Conservation (phyloP, 2,888 invertebrate genomes). For the Scaptomyza caliginosa region DNA sequence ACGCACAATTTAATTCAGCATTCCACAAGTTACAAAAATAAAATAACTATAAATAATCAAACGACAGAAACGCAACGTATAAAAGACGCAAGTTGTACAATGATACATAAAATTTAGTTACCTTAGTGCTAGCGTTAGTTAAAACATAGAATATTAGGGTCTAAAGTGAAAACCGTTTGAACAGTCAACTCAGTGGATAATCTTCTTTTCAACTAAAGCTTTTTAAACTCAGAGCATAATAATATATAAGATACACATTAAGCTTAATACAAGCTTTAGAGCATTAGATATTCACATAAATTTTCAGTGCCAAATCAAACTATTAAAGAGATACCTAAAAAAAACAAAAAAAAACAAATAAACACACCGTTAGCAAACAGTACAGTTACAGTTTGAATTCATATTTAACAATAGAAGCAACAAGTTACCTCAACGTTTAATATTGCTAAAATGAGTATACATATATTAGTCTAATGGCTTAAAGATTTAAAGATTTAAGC, state of each 20-base stretch:
- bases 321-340: constrained; percentile 30
- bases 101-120: constrained; percentile 51
- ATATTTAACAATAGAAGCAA: constrained; percentile 48
- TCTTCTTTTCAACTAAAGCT: constrained; percentile 50
- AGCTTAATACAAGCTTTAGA: constrained; percentile 11
- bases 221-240: constrained; percentile 69
- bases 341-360: no score
- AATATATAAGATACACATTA: constrained; percentile 54
- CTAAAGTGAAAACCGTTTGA: constrained; percentile 34
- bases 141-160: constrained; percentile 24
- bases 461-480: constrained; percentile 48
- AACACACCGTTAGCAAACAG: constrained; percentile 12
- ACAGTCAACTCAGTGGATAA: constrained; percentile 77
- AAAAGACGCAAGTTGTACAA: constrained; percentile 73
- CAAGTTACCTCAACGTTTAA: constrained; percentile 80
- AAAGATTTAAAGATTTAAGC: constrained; percentile 38
- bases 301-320: constrained; percentile 57
- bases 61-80: constrained; percentile 26
- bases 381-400: constrained; percentile 28
- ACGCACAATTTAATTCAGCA: constrained; percentile 57
- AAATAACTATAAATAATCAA: not conserved
- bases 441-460: constrained; percentile 33
- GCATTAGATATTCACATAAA: constrained; percentile 41
- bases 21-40: constrained; percentile 52
- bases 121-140: constrained; percentile 28